Evolutionary conservation across 2,797 vertebrate species (phyloP).

Genomic region (Crax fasciolata): DNA sequence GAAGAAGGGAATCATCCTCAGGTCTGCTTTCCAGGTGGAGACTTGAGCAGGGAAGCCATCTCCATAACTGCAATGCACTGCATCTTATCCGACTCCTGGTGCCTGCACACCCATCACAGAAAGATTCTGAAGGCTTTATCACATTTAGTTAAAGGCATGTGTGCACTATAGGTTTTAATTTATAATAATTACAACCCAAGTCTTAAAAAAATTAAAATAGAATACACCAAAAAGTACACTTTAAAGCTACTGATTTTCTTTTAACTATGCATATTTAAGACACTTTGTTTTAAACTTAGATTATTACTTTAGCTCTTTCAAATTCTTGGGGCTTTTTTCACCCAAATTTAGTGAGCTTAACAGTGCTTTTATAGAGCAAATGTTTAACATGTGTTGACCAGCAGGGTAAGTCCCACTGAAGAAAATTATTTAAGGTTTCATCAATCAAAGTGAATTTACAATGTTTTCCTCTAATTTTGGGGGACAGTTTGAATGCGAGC

Average conservation of each 20-base stretch:
- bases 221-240: background rate
- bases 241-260: background rate
- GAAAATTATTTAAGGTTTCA: conserved; percentile 37
- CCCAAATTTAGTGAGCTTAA: conserved; percentile 10
- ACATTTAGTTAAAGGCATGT: background rate
- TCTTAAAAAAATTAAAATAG: background rate
- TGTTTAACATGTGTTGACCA: conserved; percentile 58
- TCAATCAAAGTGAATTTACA: conserved; percentile 39
- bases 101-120: background rate
- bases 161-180: background rate
- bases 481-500: background rate
- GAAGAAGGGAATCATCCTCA: background rate
- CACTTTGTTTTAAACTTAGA: conserved; percentile 24
- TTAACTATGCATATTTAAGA: background rate
- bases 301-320: conserved; percentile 6
- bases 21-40: background rate
- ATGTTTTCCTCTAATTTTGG: background rate
- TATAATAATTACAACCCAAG: background rate
- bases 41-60: background rate
- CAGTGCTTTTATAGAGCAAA: conserved; percentile 29
- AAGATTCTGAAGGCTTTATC: background rate
- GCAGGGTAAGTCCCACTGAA: conserved; percentile 9
- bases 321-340: background rate
- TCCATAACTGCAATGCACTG: background rate
- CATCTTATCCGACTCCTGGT: background rate